Evolutionary conservation across 2,113 vertebrate species (phyloP).

Genomic region (Protobothrops flavoviridis): DNA sequence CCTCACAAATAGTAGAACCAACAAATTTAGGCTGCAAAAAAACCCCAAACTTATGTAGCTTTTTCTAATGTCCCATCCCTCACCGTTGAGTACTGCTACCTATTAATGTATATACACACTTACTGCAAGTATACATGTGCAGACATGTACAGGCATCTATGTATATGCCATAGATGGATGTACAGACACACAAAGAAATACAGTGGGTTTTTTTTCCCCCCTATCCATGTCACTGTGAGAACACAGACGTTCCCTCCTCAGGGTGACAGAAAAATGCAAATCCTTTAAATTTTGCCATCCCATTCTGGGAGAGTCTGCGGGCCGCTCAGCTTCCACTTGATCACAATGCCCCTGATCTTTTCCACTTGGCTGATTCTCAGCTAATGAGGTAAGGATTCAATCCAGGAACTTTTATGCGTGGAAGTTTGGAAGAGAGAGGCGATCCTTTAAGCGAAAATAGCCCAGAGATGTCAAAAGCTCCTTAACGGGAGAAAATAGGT

Average conservation of each 20-base stretch:
- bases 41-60: conserved; percentile 11
- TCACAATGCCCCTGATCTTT: conserved; percentile 57
- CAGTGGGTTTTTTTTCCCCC: background rate
- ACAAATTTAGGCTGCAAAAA: conserved; percentile 22
- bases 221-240: conserved; percentile 48
- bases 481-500: conserved; percentile 37
- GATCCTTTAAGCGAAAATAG: conserved; percentile 63
- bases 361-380: conserved; percentile 57
- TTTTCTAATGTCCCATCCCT: conserved; percentile 37
- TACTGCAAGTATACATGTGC: background rate
- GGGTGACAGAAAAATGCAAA: conserved; percentile 55
- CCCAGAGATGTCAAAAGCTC: conserved; percentile 51
- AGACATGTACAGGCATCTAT: background rate
- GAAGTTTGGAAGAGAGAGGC: conserved; percentile 53
- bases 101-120: background rate
- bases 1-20: conserved; percentile 48
- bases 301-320: conserved; percentile 71
- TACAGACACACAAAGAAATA: background rate
- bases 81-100: conserved; percentile 15
- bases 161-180: background rate
- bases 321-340: conserved; percentile 49
- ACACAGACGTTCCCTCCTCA: conserved; percentile 52
- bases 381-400: conserved; percentile 52
- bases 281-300: conserved; percentile 74
- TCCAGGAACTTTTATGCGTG: conserved; percentile 64